Evolutionary conservation across 2,797 vertebrate species (phyloP), one percentile per base, ranked within the genome.

Genomic region (Odontamblyopus rebecca): DNA sequence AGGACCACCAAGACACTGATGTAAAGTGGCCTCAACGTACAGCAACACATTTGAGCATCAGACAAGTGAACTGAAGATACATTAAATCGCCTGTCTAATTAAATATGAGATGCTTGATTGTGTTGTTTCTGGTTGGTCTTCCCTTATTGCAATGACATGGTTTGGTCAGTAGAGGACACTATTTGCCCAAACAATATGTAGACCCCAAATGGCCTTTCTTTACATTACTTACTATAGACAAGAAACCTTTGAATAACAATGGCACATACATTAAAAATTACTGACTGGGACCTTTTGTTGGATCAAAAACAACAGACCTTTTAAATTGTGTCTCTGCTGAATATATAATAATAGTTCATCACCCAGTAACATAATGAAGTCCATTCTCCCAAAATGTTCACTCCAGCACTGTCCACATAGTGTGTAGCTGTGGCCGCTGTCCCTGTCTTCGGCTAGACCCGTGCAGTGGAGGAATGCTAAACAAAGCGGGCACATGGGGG

Each of bases 401-500:
- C 2, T 29, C 23, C 32, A 41, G 66, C 27, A 23, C 61, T 54
- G 6, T 0, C 59, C 51, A 30, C 54, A 57, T 12, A 57, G 56
- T 48, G 12, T 30, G 59, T 32, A 68, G 12, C 69, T 72, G 65
- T 4, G 54, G 54, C 29, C 30, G 67, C 63, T 51, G 9, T 44
- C 62, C 44, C 7, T 48, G 56, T 29, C 57, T 70, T 77, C 64
- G 71, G 26, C 38, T 27, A 19, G 59, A 70, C 77, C 23, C 0
- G 4, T 61, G 29, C 29, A 66, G 66, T 27, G 72, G 61, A 73
- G 85, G 90, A 88, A 90, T 90, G 80, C 69, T 66, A 89, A 89
- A 92, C 91, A 92, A 88, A 83, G 70, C 2, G 18, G 72, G 71
- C 74, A 81, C 78, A 84, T 73, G 79, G 82, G 86, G 78, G 72